Base-by-base conservation (phyloP, 2,888 invertebrate species). In the Anarsia innoxiella region DNA sequence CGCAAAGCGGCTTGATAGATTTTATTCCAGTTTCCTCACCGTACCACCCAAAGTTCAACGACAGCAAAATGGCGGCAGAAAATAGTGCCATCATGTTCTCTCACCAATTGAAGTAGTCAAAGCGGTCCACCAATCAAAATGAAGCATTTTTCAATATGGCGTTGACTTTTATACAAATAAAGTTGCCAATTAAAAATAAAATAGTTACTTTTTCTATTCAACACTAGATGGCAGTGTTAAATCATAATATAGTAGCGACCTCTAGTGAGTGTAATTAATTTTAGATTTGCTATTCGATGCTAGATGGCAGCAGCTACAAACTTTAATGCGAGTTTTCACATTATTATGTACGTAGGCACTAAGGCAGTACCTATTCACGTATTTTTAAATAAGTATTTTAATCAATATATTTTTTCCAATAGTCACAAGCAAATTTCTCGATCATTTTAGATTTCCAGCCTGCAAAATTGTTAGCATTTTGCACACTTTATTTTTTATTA, bases 51-150 rank as follows among this genome's bases (percentile, higher is more conserved):
- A 38, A 45, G 48, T 42, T 36, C 42, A 41, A 41, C 49, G 49
- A 47, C 46, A 38, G 52, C 67, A 82, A 83, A 67, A 83, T 83
- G 84, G 83, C 79, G 60, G 74, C 59, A 48, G 45, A 30, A 41
- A 56, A 41, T 44, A 42, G 42, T 54, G 48, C 53, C 66, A 69
- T 70, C 40, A 46, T 47, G 37, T 39, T 40, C 42, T 15, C 19
- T n/a, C 27, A 14, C 33, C 33, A 31, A 37, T 16, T 16, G 14
- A 37, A n/a, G 19, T 26, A 23, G 23, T 25, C 46, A 39, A 29
- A 8, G 40, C 34, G 41, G 48, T 50, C 41, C 59, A 80, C 83
- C 83, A 84, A 84, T 84, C 75, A 82, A 70, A 74, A 74, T 59
- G 66, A 63, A 67, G 75, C 48, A 58, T 59, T 53, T 56, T 49